Percentiles rank a stretch among this genome's conserved stretches.
These are phyloP conservation scores for Drosophila takahashii DNA, from an alignment of 1,140 invertebrate species.

Conservation along the genomic window DNA sequence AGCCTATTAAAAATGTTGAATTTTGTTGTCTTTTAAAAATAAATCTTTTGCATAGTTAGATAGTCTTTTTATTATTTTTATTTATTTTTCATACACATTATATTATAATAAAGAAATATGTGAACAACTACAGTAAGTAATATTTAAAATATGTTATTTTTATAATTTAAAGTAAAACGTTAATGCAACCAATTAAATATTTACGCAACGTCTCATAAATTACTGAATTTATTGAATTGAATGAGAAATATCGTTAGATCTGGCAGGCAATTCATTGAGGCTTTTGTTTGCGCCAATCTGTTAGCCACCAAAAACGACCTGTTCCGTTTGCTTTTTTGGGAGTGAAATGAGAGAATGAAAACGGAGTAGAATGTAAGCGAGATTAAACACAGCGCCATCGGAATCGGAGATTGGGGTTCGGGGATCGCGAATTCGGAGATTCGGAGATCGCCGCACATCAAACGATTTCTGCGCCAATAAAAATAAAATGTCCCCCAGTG, in stretches of 20 bases:
- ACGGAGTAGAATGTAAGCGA: conserved; percentile 44
- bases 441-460: conserved; percentile 67
- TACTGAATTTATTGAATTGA: conserved; percentile 40
- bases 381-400: conserved; percentile 30
- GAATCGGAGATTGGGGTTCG: background rate
- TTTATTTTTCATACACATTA: no score
- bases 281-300: conserved; percentile 27
- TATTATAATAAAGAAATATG: no score
- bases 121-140: background rate
- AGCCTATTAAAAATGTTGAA: no score
- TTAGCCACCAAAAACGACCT: conserved; percentile 26
- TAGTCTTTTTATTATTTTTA: no score
- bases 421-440: conserved; percentile 13
- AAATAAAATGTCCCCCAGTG: conserved; percentile 79
- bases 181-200: conserved; percentile 29
- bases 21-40: no score
- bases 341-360: conserved; percentile 43
- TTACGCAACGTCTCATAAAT: conserved; percentile 44
- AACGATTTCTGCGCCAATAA: conserved; percentile 80
- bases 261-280: conserved; percentile 41
- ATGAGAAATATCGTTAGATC: conserved; percentile 25
- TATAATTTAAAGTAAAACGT: conserved; percentile 12
- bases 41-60: no score
- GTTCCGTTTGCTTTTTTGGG: conserved; percentile 36
- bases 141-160: background rate